A percentile compares a stretch with the other conserved stretches of the same genome.
Evolutionary conservation across 2,888 invertebrate species (phyloP).

Genomic region (Andricus quercusramuli): DNA sequence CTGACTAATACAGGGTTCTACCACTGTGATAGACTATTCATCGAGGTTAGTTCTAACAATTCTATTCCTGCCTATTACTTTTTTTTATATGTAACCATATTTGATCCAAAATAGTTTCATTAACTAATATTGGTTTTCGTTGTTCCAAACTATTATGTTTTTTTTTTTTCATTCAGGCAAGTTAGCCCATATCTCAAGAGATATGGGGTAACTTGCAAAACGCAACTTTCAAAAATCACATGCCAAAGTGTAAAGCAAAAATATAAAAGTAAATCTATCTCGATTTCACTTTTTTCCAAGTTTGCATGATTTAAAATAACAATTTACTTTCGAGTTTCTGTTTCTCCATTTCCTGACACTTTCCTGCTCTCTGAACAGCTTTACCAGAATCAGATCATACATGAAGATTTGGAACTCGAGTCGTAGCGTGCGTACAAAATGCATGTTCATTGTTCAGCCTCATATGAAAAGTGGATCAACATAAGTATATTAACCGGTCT

Average conservation of each 20-base stretch:
- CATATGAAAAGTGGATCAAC: constrained; percentile 25
- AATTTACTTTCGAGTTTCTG: not conserved
- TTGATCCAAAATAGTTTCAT: too few relatives aligned
- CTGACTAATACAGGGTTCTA: not conserved
- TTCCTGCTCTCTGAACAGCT: not conserved
- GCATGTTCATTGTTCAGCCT: constrained; percentile 11
- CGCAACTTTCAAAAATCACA: not conserved
- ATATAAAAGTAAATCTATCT: not conserved
- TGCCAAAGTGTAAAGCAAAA: not conserved
- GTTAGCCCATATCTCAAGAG: too few relatives aligned
- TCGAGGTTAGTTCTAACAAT: too few relatives aligned
- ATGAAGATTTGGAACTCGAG: constrained; percentile 25
- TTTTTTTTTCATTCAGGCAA: too few relatives aligned
- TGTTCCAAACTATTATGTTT: too few relatives aligned
- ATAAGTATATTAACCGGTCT: constrained; percentile 22
- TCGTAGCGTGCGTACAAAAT: constrained; percentile 2
- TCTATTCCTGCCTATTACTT: too few relatives aligned
- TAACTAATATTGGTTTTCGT: too few relatives aligned
- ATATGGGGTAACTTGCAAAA: not conserved
- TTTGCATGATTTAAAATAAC: not conserved
- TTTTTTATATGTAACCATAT: too few relatives aligned
- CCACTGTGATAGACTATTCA: not conserved
- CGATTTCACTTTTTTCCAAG: not conserved
- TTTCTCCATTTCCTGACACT: not conserved
- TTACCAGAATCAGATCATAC: constrained; percentile 6